Evolutionary conservation across 2,797 vertebrate species (phyloP).

Genomic region (Delichon dasypus): DNA sequence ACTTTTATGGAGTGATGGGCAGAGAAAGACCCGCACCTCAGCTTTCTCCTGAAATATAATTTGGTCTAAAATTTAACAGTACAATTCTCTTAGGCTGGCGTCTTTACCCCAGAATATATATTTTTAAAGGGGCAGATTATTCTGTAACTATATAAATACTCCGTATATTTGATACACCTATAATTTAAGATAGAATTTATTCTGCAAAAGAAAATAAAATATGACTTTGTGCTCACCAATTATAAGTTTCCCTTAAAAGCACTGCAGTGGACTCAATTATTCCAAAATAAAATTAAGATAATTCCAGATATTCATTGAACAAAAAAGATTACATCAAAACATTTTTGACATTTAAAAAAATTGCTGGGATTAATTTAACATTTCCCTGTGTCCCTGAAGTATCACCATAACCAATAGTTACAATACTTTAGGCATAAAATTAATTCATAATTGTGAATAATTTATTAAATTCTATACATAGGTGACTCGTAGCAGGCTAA

Average conservation of each 20-base stretch:
- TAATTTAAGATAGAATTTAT: background rate
- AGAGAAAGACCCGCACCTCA: background rate
- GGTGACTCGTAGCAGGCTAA: background rate
- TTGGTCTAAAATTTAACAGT: background rate
- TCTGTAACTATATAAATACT: background rate
- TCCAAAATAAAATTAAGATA: background rate
- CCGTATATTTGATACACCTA: background rate
- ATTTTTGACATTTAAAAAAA: background rate
- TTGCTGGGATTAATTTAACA: background rate
- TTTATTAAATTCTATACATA: background rate
- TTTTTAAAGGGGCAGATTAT: background rate
- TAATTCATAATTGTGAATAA: background rate
- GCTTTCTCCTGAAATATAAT: background rate
- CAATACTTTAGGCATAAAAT: background rate
- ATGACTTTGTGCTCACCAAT: background rate
- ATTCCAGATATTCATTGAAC: background rate
- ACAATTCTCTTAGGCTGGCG: background rate
- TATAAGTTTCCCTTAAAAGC: background rate
- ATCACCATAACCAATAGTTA: background rate
- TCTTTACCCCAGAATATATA: background rate
- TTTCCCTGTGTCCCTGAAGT: background rate
- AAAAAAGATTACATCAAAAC: background rate
- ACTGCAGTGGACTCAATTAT: background rate
- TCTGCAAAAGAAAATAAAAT: background rate
- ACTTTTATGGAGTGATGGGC: background rate